Evolutionary conservation across 2,888 invertebrate genomes (phyloP), one percentile per base, ranked within the genome.

Genomic region (Steinernema carpocapsae): DNA sequence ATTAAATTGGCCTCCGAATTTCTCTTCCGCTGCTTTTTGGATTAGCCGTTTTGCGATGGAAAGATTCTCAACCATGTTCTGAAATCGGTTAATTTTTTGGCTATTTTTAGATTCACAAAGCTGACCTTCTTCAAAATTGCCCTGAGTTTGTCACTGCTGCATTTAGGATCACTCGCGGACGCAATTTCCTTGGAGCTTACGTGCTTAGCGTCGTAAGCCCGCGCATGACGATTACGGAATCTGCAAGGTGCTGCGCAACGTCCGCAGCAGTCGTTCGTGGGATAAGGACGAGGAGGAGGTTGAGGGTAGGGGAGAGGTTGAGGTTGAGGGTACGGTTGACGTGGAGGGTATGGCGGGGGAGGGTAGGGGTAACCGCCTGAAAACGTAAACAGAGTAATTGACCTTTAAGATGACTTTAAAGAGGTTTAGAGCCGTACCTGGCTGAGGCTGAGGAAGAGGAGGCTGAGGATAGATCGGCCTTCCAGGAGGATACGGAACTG

Each of bases 11-110:
- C 29, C 64, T 4, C 32, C 64, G 19, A 64, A 64, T 37, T 64
- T 64, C 64, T 64, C 64, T n/a, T 64, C 64, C 17, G 64, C 64
- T 4, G 64, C 29, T 32, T 64, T 64, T 17, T 64, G 64, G 32
- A 64, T 64, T 7, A 64, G 64, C 10, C 64, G 29, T 37, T 64
- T 64, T 29, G 64, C 64, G 4, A 32, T 64, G 2, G 64, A 12
- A 4, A 64, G 32, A 17, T 64, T 26, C 1, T 29, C 32, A 17
- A 64, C 64, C 64, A 64, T 64, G 32, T 64, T 64, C 64, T 64
- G 26, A 17, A 64, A 32, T 12, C 7, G 1, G 4, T 32, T 4
- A 12, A 32, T 29, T 4, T 2, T 19, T 6, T 24, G 48, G 48
- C 4, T 6, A 24, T 22, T 1, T 1, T 64, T 1, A 32, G 32